Conservation (phyloP, 2,797 vertebrate genomes). For the Microhierax caerulescens region DNA sequence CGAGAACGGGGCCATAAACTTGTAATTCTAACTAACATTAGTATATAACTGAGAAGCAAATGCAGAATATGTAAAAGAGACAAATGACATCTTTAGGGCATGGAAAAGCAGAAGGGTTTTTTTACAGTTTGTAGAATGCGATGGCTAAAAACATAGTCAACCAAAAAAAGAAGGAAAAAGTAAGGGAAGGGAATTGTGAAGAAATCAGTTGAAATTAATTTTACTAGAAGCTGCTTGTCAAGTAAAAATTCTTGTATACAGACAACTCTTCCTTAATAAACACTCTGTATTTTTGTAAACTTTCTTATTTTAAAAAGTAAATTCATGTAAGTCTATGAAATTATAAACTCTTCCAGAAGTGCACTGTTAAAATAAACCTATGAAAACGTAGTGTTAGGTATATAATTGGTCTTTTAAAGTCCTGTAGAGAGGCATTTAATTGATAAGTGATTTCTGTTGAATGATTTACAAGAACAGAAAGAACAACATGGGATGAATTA, state of each 20-base stretch:
- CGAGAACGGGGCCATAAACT: neutral
- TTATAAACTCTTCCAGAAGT: neutral
- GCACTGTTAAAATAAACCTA: neutral
- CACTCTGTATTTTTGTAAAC: neutral
- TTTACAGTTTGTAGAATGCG: neutral
- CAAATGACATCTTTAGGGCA: neutral
- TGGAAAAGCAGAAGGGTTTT: neutral
- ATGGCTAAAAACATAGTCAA: neutral
- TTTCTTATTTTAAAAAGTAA: neutral
- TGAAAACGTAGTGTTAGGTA: neutral
- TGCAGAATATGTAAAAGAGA: neutral
- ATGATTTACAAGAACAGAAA: conserved; percentile 5
- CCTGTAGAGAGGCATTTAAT: neutral
- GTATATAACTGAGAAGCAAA: neutral
- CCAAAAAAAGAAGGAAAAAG: neutral
- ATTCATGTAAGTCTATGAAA: neutral
- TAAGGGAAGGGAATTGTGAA: neutral
- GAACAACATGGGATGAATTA: neutral
- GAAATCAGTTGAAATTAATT: neutral
- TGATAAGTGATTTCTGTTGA: neutral
- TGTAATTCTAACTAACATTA: no score
- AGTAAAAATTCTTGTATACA: neutral
- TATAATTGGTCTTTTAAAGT: neutral
- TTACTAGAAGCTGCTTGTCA: neutral
- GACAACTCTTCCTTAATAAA: neutral